These are phyloP conservation scores for Trachelus troglodyta DNA, from an alignment of 2,888 invertebrate species.

Conservation along the genomic window DNA sequence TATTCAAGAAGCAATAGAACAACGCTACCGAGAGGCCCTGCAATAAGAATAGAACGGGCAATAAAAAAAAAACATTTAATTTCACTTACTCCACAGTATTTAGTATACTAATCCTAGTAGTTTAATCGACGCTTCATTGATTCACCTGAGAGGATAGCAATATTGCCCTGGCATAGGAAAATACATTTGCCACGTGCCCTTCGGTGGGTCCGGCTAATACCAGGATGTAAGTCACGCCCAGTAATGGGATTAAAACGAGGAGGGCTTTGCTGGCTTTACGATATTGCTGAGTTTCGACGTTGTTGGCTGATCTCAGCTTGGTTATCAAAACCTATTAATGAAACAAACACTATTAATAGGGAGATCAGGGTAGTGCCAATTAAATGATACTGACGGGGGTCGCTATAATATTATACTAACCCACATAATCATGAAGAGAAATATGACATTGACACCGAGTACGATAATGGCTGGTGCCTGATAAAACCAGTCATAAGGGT, in stretches of 20 bases:
- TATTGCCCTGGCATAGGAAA: conserved; percentile 82
- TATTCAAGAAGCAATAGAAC: conserved; percentile 93
- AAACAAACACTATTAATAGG: conserved; percentile 22
- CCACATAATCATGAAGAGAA: conserved; percentile 89
- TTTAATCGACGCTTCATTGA: not conserved
- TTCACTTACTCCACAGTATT: not conserved
- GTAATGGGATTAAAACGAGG: conserved; percentile 90
- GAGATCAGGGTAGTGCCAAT: not conserved
- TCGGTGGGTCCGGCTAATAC: conserved; percentile 85
- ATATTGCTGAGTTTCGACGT: conserved; percentile 90
- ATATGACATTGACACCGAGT: conserved; percentile 83
- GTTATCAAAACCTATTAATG: conserved; percentile 86
- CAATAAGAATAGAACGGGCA: conserved; percentile 28
- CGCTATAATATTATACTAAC: conserved; percentile 69
- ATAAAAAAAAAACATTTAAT: conserved; percentile 9
- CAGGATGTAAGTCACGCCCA: conserved; percentile 91
- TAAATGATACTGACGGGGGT: not conserved
- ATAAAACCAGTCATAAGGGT: conserved; percentile 88
- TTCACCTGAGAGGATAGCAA: conserved; percentile 91
- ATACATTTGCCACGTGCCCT: conserved; percentile 79
- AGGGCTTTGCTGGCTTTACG: conserved; percentile 92
- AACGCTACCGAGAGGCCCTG: conserved; percentile 92
- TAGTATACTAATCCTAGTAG: not conserved
- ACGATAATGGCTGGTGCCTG: conserved; percentile 86
- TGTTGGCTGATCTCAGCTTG: conserved; percentile 90